Conservation (phyloP, 2,113 vertebrate genomes). For the Theropithecus gelada region DNA sequence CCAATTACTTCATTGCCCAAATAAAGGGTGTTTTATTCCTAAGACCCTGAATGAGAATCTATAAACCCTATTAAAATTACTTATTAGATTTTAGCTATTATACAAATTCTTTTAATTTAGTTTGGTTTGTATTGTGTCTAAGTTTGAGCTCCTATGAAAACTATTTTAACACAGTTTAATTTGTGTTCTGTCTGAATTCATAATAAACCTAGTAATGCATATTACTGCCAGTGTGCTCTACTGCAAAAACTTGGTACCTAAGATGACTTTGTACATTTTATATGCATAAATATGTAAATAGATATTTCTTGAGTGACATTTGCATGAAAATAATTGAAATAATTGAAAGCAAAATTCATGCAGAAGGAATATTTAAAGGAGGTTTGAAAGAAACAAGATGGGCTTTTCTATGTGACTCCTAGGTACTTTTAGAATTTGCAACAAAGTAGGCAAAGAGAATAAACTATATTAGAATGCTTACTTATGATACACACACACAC, state of each 20-base stretch:
- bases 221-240: fast-evolving
- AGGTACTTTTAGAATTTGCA: background rate
- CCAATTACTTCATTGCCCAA: fast-evolving
- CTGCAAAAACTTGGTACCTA: fast-evolving
- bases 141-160: background rate
- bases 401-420: background rate
- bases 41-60: background rate
- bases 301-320: background rate
- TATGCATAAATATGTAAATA: fast-evolving
- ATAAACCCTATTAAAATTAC: background rate
- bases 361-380: background rate
- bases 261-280: fast-evolving
- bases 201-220: fast-evolving
- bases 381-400: fast-evolving
- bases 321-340: background rate
- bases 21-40: fast-evolving
- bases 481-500: background rate
- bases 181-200: fast-evolving
- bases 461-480: fast-evolving
- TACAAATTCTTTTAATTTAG: no score
- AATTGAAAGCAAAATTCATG: background rate
- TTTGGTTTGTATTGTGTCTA: background rate
- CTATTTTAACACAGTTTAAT: fast-evolving
- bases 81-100: no score
- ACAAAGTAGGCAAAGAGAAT: background rate